Evolutionary conservation across 2,113 vertebrate species (phyloP), one percentile per base, ranked within the genome.

Genomic region (Eudyptes chrysolophus): DNA sequence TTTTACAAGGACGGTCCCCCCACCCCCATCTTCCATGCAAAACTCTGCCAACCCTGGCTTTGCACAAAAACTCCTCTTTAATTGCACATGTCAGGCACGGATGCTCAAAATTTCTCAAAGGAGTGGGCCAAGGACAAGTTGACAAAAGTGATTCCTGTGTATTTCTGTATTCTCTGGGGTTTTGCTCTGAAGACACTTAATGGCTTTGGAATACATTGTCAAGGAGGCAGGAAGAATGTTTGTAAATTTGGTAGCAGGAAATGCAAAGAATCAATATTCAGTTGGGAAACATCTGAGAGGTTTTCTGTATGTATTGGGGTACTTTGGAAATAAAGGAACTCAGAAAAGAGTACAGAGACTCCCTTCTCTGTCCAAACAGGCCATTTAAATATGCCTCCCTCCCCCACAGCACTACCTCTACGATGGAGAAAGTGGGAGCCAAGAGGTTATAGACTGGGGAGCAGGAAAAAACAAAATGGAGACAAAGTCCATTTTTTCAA

Each of bases 1-100:
- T 80, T 79, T 49, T 24, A 48, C 10, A 2, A 78, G 49, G 27
- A 54, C 4, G 0, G 0, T n/a, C 16, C 13, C 14, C 8, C 54
- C 36, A 24, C 0, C 1, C 4, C 25, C 7, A 17, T 25, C 18
- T 12, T 87, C 49, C 0, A 0, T 14, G 8, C 57, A 55, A 68
- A 86, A 75, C n/a, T 57, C 46, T 85, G 40, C 16, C n/a, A 62
- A 40, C 34, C 27, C 14, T 71, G 25, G 54, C 25, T 82, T 69
- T 30, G 46, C 76, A 89, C 22, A 82, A 77, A 87, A 84, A 6
- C 20, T 61, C 25, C 42, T 77, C 92, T 44, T 26, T 34, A 54
- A 55, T 12, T 70, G 26, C 24, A 42, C 21, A 76, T 13, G 44
- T n/a, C 44, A 64, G 72, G 49, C 24, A 64, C 2, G 14, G 30